phyloP scores from a whole-genome alignment of 1,140 invertebrate genomes.

The Diabrotica virgifera region DNA sequence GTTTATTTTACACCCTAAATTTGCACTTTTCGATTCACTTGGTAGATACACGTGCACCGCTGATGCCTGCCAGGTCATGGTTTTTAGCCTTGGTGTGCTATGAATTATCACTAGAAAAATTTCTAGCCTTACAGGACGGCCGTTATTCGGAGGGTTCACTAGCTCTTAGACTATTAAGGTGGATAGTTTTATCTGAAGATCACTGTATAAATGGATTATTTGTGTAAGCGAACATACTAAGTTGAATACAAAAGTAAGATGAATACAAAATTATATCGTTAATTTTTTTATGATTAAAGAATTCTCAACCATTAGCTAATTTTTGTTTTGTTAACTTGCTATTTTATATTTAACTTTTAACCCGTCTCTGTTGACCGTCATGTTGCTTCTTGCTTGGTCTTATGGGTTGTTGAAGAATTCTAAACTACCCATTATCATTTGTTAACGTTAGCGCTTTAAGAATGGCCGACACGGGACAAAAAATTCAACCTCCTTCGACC shows the following conservation, averaged over 20 bases:
- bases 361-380: not conserved
- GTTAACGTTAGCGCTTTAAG: slow-evolving; percentile 37
- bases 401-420: slow-evolving; percentile 40
- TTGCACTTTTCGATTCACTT: no score
- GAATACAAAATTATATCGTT: not conserved
- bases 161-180: no score
- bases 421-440: slow-evolving; percentile 46
- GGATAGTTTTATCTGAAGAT: no score
- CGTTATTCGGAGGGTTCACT: no score
- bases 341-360: not conserved
- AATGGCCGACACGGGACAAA: slow-evolving; percentile 24
- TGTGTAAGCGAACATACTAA: not conserved
- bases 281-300: not conserved
- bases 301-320: not conserved
- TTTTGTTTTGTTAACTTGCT: not conserved
- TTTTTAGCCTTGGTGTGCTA: no score
- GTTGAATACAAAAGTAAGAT: not conserved
- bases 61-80: no score
- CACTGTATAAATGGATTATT: not conserved
- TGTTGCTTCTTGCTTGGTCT: not conserved
- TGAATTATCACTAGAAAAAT: no score
- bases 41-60: no score
- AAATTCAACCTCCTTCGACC: slow-evolving; percentile 12
- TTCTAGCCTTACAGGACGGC: no score
- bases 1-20: no score